phyloP scores from a whole-genome alignment of 1,140 invertebrate genomes.

The Caenorhabditis briggsae region DNA sequence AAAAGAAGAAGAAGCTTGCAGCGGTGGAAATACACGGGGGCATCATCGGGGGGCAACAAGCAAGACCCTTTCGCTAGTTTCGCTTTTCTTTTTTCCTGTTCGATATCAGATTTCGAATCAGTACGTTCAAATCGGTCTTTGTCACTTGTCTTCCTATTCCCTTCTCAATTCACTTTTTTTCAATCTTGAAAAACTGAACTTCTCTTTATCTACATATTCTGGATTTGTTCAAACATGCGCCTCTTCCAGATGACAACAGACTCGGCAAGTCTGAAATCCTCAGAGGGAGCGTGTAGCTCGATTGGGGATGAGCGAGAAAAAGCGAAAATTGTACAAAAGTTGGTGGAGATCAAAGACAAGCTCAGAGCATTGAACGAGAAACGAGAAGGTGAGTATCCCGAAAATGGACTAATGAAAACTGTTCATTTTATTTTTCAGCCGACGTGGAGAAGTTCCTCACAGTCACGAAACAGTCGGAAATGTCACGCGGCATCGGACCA shows the following conservation, averaged over 20 bases:
- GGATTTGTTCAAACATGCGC: neutral
- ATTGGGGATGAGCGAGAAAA: conserved; percentile 54
- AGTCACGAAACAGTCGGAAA: conserved; percentile 53
- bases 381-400: conserved; percentile 56
- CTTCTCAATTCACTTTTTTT: neutral
- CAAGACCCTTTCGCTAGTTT: conserved; percentile 38
- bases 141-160: neutral
- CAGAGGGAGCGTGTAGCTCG: conserved; percentile 54
- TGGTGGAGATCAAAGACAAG: conserved; percentile 56
- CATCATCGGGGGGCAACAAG: conserved; percentile 22
- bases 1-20: neutral
- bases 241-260: conserved; percentile 58
- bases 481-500: conserved; percentile 20
- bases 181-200: neutral
- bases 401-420: neutral
- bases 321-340: conserved; percentile 50
- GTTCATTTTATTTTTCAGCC: conserved; percentile 25
- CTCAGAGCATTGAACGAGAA: conserved; percentile 55
- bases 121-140: conserved; percentile 53
- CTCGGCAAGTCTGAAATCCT: conserved; percentile 53
- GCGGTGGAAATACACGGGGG: conserved; percentile 10
- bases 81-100: conserved; percentile 50
- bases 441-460: conserved; percentile 62
- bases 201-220: neutral
- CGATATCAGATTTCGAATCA: conserved; percentile 55